phyloP scores from a whole-genome alignment of 2,113 vertebrate species.

The Callopanchax toddi region DNA sequence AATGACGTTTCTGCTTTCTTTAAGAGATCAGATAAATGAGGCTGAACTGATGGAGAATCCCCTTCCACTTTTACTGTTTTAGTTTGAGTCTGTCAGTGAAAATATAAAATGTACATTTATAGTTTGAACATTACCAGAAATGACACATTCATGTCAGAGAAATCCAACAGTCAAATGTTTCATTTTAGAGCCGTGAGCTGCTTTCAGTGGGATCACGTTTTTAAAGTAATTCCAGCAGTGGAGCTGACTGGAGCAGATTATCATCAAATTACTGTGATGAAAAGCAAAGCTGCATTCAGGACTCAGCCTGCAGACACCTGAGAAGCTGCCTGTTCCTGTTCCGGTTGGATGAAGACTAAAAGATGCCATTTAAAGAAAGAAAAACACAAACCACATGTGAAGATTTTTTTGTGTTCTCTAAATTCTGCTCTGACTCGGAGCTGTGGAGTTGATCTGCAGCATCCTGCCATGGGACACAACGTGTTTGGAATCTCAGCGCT shows the following conservation, averaged over 20 bases:
- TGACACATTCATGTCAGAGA: too few relatives aligned
- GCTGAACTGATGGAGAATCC: too few relatives aligned
- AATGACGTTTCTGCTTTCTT: not conserved
- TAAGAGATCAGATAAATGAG: not conserved
- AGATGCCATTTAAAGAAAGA: constrained; percentile 4
- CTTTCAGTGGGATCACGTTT: not conserved
- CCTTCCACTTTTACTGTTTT: not conserved
- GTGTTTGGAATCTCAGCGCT: constrained; percentile 65
- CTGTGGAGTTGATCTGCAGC: not conserved
- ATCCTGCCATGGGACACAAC: constrained; percentile 68
- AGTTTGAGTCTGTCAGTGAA: too few relatives aligned
- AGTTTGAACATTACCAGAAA: too few relatives aligned
- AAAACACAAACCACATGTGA: not conserved
- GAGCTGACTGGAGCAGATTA: constrained; percentile 32
- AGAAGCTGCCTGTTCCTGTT: constrained; percentile 2
- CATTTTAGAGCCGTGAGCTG: not conserved
- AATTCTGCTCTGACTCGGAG: too few relatives aligned
- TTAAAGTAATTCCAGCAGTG: not conserved
- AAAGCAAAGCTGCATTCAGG: constrained; percentile 28
- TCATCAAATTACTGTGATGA: constrained; percentile 15
- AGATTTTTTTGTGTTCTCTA: not conserved
- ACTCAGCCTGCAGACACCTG: constrained; percentile 24
- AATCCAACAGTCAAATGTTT: not conserved
- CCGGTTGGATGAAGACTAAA: not conserved
- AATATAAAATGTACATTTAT: too few relatives aligned